phyloP scores from a whole-genome alignment of 30 jellyfish, hydroid and myxozoan genomes.

The Cassiopea andromeda region DNA sequence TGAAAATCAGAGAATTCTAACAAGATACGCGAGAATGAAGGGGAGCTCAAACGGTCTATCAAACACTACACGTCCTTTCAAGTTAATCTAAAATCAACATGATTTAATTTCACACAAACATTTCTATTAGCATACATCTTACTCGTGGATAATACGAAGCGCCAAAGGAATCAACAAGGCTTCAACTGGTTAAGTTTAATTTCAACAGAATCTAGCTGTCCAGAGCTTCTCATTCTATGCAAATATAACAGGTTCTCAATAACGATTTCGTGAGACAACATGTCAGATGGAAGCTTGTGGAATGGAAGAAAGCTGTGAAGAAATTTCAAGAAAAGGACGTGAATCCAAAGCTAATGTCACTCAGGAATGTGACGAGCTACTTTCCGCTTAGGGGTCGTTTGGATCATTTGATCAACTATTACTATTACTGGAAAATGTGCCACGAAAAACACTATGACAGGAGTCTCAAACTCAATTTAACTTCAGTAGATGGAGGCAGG shows the following conservation, averaged over 20 bases:
- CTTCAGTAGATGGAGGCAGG: too few species aligned
- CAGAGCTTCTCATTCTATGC: background rate
- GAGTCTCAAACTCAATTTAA: too few species aligned
- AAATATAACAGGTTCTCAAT: background rate
- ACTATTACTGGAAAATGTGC: too few species aligned
- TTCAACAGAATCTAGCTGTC: background rate
- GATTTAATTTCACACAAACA: background rate
- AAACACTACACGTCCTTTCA: background rate
- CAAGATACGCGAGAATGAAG: background rate
- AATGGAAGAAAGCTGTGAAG: too few species aligned
- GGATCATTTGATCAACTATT: too few species aligned
- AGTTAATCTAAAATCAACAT: slow-evolving; percentile 5
- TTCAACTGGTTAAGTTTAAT: background rate
- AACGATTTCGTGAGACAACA: background rate
- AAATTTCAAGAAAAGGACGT: too few species aligned
- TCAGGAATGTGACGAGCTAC: too few species aligned
- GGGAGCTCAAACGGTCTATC: background rate
- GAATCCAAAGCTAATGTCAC: too few species aligned
- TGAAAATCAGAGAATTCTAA: background rate
- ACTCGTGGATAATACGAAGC: slow-evolving; percentile 11
- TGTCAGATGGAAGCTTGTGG: too few species aligned
- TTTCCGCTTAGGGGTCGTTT: too few species aligned
- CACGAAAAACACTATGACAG: too few species aligned
- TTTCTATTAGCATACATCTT: background rate
- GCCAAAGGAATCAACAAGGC: slow-evolving; percentile 13